Evolutionary conservation across 1,140 invertebrate species (phyloP), one percentile per base, ranked within the genome.

Genomic region (Stegodyphus dumicola): DNA sequence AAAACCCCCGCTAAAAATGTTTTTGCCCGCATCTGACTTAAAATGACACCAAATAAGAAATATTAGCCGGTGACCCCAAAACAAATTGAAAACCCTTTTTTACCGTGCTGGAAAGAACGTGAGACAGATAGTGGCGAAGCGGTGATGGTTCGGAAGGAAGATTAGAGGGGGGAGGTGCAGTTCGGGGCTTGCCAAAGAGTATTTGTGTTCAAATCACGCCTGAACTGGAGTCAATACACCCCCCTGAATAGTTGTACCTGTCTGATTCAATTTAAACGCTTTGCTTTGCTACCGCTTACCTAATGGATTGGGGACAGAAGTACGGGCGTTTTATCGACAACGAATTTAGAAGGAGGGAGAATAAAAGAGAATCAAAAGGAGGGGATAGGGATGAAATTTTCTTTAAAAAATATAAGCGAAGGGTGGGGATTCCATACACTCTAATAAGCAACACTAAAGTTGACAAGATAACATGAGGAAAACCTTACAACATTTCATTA

Each of bases 31-130:
- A 51, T 48, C 51, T 70, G 83, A 56, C 65, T 77, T 64, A 77
- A 77, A 85, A 71, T 71, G 73, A 85, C 67, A 70, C 65, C 52
- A 17, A 77, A 77, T 85, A 60, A 77, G 75, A 77, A 85, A 77
- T 77, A 85, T 85, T 85, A 85, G 74, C 54, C 75, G 53, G 52
- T 85, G 75, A 85, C 83, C 74, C 65, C 52, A 77, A 69, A 85
- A 85, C 83, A 85, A 77, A 85, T 77, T 77, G 81, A 85, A 85
- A 85, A 33, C n/a, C n/a, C 9, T 66, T 74, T 60, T 71, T 56
- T 70, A 56, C 54, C 54, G 17, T 60, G 18, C 52, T 53, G 11
- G 73, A 60, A 18, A 75, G 52, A 65, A 77, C n/a, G 17, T 60
- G 15, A 15, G 9, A 5, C 15, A 10, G 15, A 60, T 10, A 60